Evolutionary conservation across 2,113 vertebrate genomes (phyloP).

Genomic region (Pelmatolapia mariae): DNA sequence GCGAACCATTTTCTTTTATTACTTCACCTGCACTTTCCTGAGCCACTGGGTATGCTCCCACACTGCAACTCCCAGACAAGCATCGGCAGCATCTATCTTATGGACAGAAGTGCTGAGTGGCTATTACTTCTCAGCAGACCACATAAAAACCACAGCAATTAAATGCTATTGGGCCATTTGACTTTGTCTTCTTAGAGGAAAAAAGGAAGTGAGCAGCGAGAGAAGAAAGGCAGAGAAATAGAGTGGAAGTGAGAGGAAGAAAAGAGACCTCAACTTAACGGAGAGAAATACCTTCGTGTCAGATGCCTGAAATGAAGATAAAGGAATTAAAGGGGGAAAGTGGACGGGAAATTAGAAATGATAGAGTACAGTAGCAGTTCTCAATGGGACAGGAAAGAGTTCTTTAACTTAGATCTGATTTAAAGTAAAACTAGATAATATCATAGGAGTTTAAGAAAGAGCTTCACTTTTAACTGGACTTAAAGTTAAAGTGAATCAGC

Average conservation of each 20-base stretch:
- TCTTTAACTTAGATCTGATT: not conserved
- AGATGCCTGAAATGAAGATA: constrained; percentile 32
- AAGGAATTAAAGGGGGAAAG: constrained; percentile 54
- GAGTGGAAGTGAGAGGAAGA: not conserved
- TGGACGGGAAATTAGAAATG: constrained; percentile 40
- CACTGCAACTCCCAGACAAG: constrained; percentile 45
- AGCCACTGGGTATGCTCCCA: constrained; percentile 46
- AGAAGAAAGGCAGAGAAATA: constrained; percentile 3
- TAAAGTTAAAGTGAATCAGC: not conserved
- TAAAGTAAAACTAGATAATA: not conserved
- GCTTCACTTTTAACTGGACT: not conserved
- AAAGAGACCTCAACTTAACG: not conserved
- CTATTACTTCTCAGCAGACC: constrained; percentile 68
- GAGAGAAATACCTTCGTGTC: constrained; percentile 31
- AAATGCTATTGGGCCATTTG: constrained; percentile 70
- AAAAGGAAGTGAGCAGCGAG: not conserved
- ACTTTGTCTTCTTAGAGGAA: constrained; percentile 51
- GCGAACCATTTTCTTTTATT: constrained; percentile 60
- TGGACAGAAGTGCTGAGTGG: constrained; percentile 77
- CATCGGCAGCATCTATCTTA: constrained; percentile 74
- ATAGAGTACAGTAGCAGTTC: constrained; percentile 33
- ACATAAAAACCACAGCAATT: constrained; percentile 77
- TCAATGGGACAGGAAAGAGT: not conserved
- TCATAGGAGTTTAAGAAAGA: not conserved
- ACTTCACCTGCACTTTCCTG: constrained; percentile 63